Evolutionary conservation across 2,888 invertebrate species (phyloP), one percentile per base, ranked within the genome.

Genomic region (Alentia gelatinosa): DNA sequence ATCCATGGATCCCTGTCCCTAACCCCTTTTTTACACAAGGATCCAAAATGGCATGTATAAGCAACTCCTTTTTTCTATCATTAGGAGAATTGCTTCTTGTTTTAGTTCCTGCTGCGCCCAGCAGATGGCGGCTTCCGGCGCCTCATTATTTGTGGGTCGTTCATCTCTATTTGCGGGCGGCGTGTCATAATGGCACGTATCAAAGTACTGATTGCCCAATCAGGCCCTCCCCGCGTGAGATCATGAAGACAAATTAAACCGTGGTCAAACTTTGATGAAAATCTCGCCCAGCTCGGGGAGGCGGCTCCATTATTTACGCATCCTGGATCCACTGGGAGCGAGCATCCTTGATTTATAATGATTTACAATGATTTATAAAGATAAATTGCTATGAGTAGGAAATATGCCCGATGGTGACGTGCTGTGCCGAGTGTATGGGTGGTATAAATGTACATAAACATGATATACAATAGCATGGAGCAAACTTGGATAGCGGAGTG

Each of bases 201-300:
- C 74, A 74, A 74, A 74, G 3, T 15, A 1, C 7, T 74, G 74
- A 74, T 74, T 74, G 33, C 74, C 74, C 74, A 74, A 74, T 74
- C 74, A 4, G 35, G 19, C 15, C 39, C 35, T 79, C 79, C 23
- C 79, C 35, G 4, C 37, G 15, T 35, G 1, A 4, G 7, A 68
- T 68, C 30, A 68, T 68, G 68, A 68, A 68, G 79, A 79, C 79
- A 79, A 26, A 79, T 39, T 79, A 68, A 68, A 68, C 12, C 33
- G 4, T 15, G 68, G 68, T 68, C 68, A 68, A 68, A 68, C 68
- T 68, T 68, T 68, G 68, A 68, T 68, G 68, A 68, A n/a, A 30
- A 30, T 68, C 68, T 68, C 68, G 30, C 68, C 26, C 3, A 68
- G 30, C 30, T 26, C 68, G 12, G 26, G 1, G 15, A 12, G 30